phyloP scores from a whole-genome alignment of 2,113 vertebrate genomes.

The Oncorhynchus nerka region DNA sequence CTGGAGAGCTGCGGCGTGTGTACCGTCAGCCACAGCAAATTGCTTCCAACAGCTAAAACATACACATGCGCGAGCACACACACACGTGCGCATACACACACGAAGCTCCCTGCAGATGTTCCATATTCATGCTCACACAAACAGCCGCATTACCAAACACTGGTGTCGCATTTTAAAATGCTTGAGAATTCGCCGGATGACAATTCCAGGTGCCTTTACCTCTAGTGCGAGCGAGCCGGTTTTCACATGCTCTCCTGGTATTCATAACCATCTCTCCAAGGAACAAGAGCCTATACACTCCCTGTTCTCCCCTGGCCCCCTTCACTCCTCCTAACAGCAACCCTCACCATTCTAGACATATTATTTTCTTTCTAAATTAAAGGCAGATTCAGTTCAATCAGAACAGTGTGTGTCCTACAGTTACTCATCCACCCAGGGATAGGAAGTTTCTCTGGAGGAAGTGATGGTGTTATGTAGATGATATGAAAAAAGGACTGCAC shows the following conservation, averaged over 20 bases:
- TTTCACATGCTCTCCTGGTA: neutral
- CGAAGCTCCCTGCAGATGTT: neutral
- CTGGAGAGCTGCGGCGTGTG: slow-evolving; percentile 34
- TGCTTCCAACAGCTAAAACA: neutral
- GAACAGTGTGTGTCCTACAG: neutral
- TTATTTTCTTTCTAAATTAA: too few species aligned
- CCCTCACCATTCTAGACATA: too few species aligned
- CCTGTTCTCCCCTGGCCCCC: too few species aligned
- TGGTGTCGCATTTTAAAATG: neutral
- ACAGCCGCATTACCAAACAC: slow-evolving; percentile 18
- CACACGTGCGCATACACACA: neutral
- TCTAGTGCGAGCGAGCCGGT: neutral
- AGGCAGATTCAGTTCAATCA: too few species aligned
- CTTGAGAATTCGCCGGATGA: neutral
- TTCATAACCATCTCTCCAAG: neutral
- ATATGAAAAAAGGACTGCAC: neutral
- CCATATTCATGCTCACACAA: slow-evolving; percentile 35
- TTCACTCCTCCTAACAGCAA: too few species aligned
- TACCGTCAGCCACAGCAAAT: neutral
- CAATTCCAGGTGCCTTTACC: too few species aligned
- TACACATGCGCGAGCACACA: neutral
- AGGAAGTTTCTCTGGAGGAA: neutral
- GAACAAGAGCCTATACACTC: neutral
- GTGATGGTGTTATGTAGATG: neutral
- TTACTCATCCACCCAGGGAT: neutral